A percentile compares a stretch with the other conserved stretches of the same genome.
phyloP scores from a whole-genome alignment of 2,888 invertebrate genomes.

The Melieria picta region DNA sequence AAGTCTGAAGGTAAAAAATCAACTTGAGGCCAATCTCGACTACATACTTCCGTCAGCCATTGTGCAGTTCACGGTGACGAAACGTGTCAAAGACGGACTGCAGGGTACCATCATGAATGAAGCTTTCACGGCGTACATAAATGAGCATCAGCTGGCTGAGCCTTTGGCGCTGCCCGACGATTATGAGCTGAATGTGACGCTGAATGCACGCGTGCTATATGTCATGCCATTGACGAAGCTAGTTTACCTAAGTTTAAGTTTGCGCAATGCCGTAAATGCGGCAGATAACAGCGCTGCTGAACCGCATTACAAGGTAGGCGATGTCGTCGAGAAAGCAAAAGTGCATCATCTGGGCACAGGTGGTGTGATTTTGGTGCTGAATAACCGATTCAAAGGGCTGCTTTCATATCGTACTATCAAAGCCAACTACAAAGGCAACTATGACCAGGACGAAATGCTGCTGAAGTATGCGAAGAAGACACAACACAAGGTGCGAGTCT shows the following conservation, averaged over 20 bases:
- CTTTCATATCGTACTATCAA: conserved; percentile 60
- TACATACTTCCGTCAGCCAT: conserved; percentile 65
- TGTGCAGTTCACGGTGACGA: conserved; percentile 62
- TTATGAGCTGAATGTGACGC: conserved; percentile 65
- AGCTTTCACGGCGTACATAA: conserved; percentile 64
- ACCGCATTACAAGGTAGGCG: conserved; percentile 67
- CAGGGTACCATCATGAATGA: conserved; percentile 66
- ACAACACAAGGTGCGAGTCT: conserved; percentile 70
- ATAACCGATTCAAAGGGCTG: conserved; percentile 59
- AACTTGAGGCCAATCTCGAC: conserved; percentile 61
- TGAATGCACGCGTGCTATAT: conserved; percentile 74
- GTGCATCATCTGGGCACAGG: conserved; percentile 66
- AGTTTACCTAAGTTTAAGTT: conserved; percentile 71
- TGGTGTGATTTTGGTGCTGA: conserved; percentile 62
- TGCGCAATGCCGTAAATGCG: conserved; percentile 42
- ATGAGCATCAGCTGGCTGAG: conserved; percentile 63
- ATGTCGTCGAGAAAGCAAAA: conserved; percentile 70
- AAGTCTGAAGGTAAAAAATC: conserved; percentile 58
- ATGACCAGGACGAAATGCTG: conserved; percentile 62
- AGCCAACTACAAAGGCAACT: conserved; percentile 59
- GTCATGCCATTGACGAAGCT: conserved; percentile 76
- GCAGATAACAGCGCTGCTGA: conserved; percentile 44
- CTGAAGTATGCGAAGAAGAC: conserved; percentile 61
- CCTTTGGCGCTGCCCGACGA: conserved; percentile 62
- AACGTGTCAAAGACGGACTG: conserved; percentile 66